These are phyloP conservation scores for Lymantria monacha DNA, from an alignment of 2,888 invertebrate species.

Conservation along the genomic window DNA sequence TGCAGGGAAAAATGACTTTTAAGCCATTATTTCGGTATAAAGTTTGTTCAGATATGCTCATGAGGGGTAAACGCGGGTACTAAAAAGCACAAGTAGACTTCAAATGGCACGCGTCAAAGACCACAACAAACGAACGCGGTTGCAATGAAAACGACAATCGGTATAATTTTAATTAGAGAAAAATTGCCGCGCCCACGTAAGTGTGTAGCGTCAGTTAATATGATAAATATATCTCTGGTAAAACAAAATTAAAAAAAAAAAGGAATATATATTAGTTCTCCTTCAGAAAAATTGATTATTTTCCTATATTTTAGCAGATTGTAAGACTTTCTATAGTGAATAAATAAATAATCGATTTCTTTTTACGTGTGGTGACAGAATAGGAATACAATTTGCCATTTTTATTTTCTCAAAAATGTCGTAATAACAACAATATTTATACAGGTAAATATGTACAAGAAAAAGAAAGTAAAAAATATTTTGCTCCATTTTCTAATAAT, in stretches of 20 bases:
- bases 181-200: slow-evolving; percentile 72
- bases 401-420: too few species aligned
- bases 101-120: slow-evolving; percentile 73
- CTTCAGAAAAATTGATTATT: not conserved
- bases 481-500: too few species aligned
- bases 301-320: too few species aligned
- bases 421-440: too few species aligned
- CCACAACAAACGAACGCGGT: slow-evolving; percentile 75
- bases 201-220: slow-evolving; percentile 41
- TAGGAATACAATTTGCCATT: too few species aligned
- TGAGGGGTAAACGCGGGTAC: slow-evolving; percentile 76
- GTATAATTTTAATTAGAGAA: slow-evolving; percentile 82
- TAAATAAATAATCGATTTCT: too few species aligned
- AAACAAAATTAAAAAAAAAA: not conserved
- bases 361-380: too few species aligned
- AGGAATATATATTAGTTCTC: not conserved
- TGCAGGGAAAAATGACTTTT: slow-evolving; percentile 49
- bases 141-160: slow-evolving; percentile 69
- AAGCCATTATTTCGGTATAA: slow-evolving; percentile 58
- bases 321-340: too few species aligned
- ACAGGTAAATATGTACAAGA: too few species aligned
- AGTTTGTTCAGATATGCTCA: slow-evolving; percentile 47
- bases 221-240: not conserved
- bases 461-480: too few species aligned
- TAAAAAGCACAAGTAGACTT: slow-evolving; percentile 76